Evolutionary conservation across 2,888 invertebrate species (phyloP).

Genomic region (Cryptocheilus praepositus): DNA sequence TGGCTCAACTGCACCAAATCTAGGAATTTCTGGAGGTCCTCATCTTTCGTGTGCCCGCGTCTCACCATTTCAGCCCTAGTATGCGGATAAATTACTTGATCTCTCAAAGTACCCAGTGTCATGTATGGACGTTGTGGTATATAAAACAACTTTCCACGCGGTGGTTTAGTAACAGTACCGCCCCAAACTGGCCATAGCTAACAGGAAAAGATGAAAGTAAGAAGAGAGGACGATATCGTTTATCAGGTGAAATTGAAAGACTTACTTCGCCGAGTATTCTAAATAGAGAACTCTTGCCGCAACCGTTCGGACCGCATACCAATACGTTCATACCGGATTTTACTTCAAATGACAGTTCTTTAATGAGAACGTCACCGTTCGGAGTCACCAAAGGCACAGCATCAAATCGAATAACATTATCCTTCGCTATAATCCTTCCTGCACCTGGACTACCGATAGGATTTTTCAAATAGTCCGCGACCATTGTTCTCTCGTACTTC

Average conservation of each 20-base stretch:
- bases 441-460: conserved; percentile 79
- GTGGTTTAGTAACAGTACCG: conserved; percentile 95
- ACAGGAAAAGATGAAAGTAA: conserved; percentile 13
- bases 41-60: conserved; percentile 84
- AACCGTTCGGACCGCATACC: conserved; percentile 99
- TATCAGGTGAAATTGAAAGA: neutral
- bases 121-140: conserved; percentile 98
- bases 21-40: conserved; percentile 85
- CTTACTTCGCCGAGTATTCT: conserved; percentile 91
- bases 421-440: conserved; percentile 88
- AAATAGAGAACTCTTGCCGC: conserved; percentile 98
- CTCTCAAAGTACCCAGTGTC: conserved; percentile 95
- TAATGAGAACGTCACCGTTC: conserved; percentile 95
- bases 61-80: conserved; percentile 89
- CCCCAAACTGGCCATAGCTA: conserved; percentile 97
- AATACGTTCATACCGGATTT: conserved; percentile 96
- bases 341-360: conserved; percentile 93
- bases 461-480: conserved; percentile 79
- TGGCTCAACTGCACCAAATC: conserved; percentile 90
- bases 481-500: conserved; percentile 84
- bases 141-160: conserved; percentile 95
- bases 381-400: conserved; percentile 97
- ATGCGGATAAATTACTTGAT: conserved; percentile 97
- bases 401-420: conserved; percentile 94
- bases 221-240: neutral